phyloP scores from a whole-genome alignment of 2,888 invertebrate genomes.

The Lithodes maja region DNA sequence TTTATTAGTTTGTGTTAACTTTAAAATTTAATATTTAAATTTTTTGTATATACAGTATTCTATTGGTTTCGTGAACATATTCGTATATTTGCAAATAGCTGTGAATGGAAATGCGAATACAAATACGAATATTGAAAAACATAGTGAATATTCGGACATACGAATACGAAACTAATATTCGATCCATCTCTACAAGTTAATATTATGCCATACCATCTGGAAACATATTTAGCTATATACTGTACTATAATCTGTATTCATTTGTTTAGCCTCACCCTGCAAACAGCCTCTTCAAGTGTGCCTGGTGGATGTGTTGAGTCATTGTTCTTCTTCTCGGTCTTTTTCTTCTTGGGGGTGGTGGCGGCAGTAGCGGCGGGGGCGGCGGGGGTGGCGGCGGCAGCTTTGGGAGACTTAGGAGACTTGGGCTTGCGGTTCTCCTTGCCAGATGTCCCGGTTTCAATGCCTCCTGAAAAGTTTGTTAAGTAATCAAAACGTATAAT shows the following conservation, averaged over 20 bases:
- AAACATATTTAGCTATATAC: background rate
- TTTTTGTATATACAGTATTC: background rate
- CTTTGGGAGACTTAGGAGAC: constrained; percentile 23
- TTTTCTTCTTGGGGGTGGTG: constrained; percentile 33
- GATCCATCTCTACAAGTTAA: no score
- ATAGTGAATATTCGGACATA: no score
- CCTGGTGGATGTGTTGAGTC: constrained; percentile 38
- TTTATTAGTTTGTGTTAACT: no score
- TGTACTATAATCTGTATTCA: no score
- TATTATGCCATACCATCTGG: background rate
- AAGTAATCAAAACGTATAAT: no score
- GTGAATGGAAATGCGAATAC: no score
- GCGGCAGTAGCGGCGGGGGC: background rate
- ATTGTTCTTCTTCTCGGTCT: constrained; percentile 43
- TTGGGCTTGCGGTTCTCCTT: constrained; percentile 56
- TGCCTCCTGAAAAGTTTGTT: constrained; percentile 16
- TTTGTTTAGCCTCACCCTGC: constrained; percentile 32
- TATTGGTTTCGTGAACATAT: no score
- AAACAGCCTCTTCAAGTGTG: constrained; percentile 47
- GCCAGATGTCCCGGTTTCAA: constrained; percentile 28
- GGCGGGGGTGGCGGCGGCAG: background rate
- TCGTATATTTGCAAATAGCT: no score
- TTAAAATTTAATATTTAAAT: no score
- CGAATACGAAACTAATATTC: no score
- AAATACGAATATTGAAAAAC: no score